Evolutionary conservation across 1,140 invertebrate species (phyloP).

Genomic region (Bombus sylvicola): DNA sequence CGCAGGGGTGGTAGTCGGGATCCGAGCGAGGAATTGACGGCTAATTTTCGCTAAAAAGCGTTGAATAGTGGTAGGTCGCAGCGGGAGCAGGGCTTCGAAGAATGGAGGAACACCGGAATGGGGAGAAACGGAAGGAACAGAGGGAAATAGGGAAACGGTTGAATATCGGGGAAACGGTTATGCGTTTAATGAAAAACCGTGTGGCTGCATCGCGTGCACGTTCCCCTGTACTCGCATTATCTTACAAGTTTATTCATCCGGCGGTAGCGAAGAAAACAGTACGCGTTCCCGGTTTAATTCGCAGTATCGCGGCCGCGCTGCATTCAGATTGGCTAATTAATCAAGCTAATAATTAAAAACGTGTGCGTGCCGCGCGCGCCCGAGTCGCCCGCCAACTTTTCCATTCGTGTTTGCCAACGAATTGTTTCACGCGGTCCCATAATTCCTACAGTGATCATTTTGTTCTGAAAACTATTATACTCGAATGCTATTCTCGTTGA

Average conservation of each 20-base stretch:
- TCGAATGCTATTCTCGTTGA: neutral
- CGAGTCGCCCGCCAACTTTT: neutral
- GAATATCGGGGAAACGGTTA: conserved; percentile 45
- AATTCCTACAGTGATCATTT: neutral
- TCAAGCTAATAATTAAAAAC: conserved; percentile 65
- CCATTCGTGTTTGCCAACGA: neutral
- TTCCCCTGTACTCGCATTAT: conserved; percentile 33
- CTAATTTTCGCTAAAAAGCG: conserved; percentile 49
- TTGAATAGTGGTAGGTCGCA: conserved; percentile 41
- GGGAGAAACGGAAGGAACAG: neutral
- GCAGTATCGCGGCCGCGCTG: neutral
- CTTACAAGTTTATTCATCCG: conserved; percentile 45
- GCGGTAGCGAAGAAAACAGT: conserved; percentile 13
- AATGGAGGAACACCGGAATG: conserved; percentile 13
- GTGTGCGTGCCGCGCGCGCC: conserved; percentile 30
- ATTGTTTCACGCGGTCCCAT: neutral
- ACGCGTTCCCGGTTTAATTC: conserved; percentile 40
- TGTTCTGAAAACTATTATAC: neutral
- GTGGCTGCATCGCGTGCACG: conserved; percentile 8
- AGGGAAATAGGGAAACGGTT: conserved; percentile 20
- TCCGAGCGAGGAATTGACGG: conserved; percentile 28
- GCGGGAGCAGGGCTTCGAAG: conserved; percentile 13
- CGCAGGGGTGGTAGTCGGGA: neutral
- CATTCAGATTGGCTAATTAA: conserved; percentile 58
- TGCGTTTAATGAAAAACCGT: conserved; percentile 40